Conservation (phyloP, 2,797 vertebrate species). For the Bradypodion pumilum region DNA sequence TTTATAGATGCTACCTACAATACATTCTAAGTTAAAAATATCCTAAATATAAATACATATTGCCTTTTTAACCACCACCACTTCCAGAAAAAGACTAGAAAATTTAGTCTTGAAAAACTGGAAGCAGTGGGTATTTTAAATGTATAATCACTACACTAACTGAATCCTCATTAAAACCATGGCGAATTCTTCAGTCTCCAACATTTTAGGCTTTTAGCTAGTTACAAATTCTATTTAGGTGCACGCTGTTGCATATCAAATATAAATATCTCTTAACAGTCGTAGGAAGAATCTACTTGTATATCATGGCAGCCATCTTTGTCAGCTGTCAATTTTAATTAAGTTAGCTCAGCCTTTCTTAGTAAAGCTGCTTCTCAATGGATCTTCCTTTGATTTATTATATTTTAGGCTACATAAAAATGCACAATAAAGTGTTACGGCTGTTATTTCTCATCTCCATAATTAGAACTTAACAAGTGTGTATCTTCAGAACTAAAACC, state of each 20-base stretch:
- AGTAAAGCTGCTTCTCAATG: not conserved
- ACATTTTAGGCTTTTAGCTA: conserved; percentile 28
- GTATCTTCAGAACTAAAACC: too few species aligned
- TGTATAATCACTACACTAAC: not conserved
- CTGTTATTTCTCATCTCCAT: not conserved
- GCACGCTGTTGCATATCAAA: conserved; percentile 33
- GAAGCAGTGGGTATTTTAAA: conserved; percentile 2
- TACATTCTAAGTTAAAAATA: not conserved
- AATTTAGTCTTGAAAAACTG: too few species aligned
- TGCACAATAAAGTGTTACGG: not conserved
- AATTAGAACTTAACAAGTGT: too few species aligned
- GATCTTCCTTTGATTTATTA: conserved; percentile 6
- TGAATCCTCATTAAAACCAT: conserved; percentile 22
- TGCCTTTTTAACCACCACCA: not conserved
- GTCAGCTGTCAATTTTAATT: conserved; percentile 24
- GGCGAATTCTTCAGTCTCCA: conserved; percentile 35
- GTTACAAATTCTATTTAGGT: conserved; percentile 41
- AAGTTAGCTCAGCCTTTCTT: conserved; percentile 12
- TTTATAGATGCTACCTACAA: not conserved
- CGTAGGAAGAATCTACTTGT: conserved; percentile 5
- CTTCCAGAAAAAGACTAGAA: rapidly evolving
- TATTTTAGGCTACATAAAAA: not conserved
- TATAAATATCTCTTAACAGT: conserved; percentile 56
- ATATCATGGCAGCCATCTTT: conserved; percentile 7
- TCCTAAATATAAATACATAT: not conserved